These are phyloP conservation scores for Ceryle rudis DNA, from an alignment of 2,797 vertebrate species.

Conservation along the genomic window DNA sequence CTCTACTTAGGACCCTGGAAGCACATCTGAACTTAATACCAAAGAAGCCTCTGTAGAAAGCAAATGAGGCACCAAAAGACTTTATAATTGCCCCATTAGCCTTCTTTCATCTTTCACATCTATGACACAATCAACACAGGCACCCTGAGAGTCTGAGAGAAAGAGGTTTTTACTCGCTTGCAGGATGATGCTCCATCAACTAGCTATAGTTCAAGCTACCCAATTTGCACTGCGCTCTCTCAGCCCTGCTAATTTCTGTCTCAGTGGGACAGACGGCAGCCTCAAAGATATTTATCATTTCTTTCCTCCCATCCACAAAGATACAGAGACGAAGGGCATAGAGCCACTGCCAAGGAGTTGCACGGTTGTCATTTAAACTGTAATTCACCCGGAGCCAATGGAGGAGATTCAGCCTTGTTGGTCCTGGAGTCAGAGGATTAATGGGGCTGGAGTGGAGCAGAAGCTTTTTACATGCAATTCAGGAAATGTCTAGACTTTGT, in stretches of 20 bases:
- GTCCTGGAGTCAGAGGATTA: slow-evolving; percentile 31
- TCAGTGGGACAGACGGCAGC: background rate
- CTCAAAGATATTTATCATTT: background rate
- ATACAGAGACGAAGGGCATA: background rate
- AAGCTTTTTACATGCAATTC: slow-evolving; percentile 63
- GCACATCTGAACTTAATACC: slow-evolving; percentile 8
- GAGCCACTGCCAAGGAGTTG: slow-evolving; percentile 24
- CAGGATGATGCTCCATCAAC: background rate
- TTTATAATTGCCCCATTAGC: slow-evolving; percentile 49
- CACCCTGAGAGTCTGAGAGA: background rate
- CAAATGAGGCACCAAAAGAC: slow-evolving; percentile 48
- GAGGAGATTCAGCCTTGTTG: background rate
- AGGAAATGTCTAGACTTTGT: slow-evolving; percentile 68
- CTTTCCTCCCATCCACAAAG: background rate
- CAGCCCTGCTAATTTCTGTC: slow-evolving; percentile 16
- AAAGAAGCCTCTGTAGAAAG: background rate
- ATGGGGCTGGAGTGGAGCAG: slow-evolving; percentile 44
- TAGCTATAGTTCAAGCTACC: background rate
- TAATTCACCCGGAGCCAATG: slow-evolving; percentile 46
- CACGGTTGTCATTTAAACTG: slow-evolving; percentile 28
- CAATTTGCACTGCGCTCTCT: background rate
- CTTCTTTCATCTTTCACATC: slow-evolving; percentile 42
- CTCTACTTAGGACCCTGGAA: slow-evolving; percentile 4
- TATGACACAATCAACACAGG: slow-evolving; percentile 9
- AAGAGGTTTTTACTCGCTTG: background rate